Percentiles rank a stretch among this genome's conserved stretches.
These are phyloP conservation scores for Alectura lathami DNA, from an alignment of 2,113 vertebrate genomes.

Conservation along the genomic window DNA sequence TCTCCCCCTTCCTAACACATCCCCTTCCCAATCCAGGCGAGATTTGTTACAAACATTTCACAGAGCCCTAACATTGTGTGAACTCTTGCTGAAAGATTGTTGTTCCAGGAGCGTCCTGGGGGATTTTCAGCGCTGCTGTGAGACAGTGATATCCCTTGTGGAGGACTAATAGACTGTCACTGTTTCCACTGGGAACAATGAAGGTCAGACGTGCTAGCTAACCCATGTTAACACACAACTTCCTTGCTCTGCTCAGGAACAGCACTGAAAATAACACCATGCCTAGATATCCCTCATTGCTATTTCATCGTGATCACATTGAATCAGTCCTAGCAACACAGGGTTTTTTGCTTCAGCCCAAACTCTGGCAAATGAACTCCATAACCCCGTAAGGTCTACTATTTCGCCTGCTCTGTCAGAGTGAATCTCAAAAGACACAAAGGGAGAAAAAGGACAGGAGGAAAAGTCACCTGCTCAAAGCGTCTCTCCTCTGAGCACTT, in stretches of 20 bases:
- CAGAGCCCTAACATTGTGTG: conserved; percentile 31
- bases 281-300: background rate
- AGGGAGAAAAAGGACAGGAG: background rate
- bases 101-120: conserved; percentile 58
- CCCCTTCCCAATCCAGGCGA: conserved; percentile 2
- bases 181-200: conserved; percentile 63
- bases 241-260: conserved; percentile 19
- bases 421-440: background rate
- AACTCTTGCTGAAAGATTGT: conserved; percentile 57
- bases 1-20: background rate
- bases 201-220: conserved; percentile 62
- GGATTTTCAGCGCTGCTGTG: conserved; percentile 61
- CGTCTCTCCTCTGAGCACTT: background rate
- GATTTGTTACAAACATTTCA: conserved; percentile 48
- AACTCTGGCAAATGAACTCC: background rate
- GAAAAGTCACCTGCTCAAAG: background rate
- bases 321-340: background rate
- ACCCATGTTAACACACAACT: conserved; percentile 43
- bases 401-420: background rate
- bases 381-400: background rate
- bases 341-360: background rate
- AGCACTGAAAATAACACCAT: background rate
- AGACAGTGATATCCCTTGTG: conserved; percentile 58
- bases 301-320: background rate
- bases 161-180: conserved; percentile 64